Evolutionary conservation across 2,113 vertebrate species (phyloP).

Genomic region (Cnemophilus loriae): DNA sequence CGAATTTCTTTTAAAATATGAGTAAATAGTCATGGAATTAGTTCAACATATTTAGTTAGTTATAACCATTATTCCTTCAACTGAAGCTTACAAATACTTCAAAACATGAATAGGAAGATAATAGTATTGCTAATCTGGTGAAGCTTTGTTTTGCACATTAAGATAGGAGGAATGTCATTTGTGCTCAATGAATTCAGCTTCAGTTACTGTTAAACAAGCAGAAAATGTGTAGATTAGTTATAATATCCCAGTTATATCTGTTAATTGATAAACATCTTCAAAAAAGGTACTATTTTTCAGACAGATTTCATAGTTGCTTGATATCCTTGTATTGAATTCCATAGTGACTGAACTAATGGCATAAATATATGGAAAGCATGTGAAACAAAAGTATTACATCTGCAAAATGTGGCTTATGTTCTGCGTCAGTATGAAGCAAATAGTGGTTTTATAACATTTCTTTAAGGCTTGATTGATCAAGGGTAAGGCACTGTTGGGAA

Average conservation of each 20-base stretch:
- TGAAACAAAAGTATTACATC: not conserved
- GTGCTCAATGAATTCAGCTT: not conserved
- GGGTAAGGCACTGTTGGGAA: not conserved
- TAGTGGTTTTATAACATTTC: not conserved
- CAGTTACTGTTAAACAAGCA: not conserved
- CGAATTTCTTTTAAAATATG: not conserved
- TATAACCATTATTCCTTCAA: not conserved
- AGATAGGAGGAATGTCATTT: not conserved
- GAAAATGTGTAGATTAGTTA: not conserved
- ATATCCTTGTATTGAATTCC: not conserved
- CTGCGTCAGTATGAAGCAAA: not conserved
- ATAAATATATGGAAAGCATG: not conserved
- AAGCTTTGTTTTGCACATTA: not conserved
- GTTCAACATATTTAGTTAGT: not conserved
- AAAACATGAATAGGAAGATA: not conserved
- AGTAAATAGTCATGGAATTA: not conserved
- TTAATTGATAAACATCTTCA: slow-evolving; percentile 9
- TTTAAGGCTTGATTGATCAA: not conserved
- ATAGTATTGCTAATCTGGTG: not conserved
- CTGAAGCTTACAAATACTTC: not conserved
- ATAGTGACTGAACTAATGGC: not conserved
- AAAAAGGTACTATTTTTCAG: not conserved
- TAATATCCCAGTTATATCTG: not conserved
- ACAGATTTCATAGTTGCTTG: not conserved
- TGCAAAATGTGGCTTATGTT: not conserved